A percentile compares a stretch with the other conserved stretches of the same genome.
phyloP scores from a whole-genome alignment of 2,888 invertebrate species.

The Plebejus anna region DNA sequence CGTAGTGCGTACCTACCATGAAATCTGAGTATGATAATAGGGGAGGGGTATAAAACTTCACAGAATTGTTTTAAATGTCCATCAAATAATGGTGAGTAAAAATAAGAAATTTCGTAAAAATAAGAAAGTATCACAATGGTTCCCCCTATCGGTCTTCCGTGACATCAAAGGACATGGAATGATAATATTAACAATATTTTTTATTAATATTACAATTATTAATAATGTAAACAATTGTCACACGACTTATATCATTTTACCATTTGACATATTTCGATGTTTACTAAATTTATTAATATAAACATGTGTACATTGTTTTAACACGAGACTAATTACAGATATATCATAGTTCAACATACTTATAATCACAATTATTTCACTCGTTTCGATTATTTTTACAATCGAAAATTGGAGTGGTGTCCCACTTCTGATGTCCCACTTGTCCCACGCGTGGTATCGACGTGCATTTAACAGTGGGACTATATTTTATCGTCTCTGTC shows the following conservation, averaged over 20 bases:
- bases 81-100: background rate
- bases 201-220: constrained; percentile 8
- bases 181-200: background rate
- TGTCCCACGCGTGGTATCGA: background rate
- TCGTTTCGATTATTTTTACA: constrained; percentile 21
- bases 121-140: background rate
- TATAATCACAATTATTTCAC: background rate
- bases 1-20: background rate
- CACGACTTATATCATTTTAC: constrained; percentile 20
- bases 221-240: background rate
- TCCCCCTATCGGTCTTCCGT: constrained; percentile 27
- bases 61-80: background rate
- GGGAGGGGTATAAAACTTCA: background rate
- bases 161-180: constrained; percentile 1
- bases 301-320: constrained; percentile 18
- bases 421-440: background rate
- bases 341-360: background rate
- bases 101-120: background rate
- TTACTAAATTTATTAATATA: constrained; percentile 23
- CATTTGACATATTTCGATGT: constrained; percentile 1
- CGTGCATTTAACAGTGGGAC: constrained; percentile 17
- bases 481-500: constrained; percentile 4
- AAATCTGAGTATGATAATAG: background rate
- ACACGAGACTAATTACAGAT: background rate
- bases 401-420: constrained; percentile 3